phyloP scores from a whole-genome alignment of 2,797 vertebrate species.

The Rhabdophis nuchalis region DNA sequence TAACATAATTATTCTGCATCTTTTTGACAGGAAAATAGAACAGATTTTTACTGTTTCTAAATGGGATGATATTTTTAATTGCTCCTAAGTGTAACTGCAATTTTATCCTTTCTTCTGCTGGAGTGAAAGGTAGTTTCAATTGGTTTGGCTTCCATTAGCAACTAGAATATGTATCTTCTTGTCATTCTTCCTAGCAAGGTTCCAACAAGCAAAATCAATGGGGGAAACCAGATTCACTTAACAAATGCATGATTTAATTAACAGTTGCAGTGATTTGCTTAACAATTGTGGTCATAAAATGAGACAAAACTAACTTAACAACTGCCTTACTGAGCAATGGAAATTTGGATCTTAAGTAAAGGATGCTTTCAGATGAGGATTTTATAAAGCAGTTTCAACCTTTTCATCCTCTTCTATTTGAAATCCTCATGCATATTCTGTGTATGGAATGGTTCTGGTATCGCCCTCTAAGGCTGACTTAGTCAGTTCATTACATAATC shows the following conservation, averaged over 20 bases:
- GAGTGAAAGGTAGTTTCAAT: neutral
- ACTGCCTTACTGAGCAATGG: neutral
- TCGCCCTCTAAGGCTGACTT: neutral
- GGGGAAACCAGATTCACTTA: neutral
- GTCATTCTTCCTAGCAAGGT: neutral
- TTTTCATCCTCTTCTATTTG: neutral
- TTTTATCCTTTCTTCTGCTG: neutral
- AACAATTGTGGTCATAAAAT: neutral
- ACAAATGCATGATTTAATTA: neutral
- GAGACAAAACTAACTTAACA: neutral
- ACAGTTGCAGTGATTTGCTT: neutral
- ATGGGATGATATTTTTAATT: neutral
- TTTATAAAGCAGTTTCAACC: neutral
- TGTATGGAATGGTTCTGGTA: neutral
- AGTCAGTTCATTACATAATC: neutral
- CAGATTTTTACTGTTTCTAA: neutral
- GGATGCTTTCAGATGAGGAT: neutral
- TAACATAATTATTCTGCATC: neutral
- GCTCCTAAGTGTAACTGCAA: neutral
- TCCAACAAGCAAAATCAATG: neutral
- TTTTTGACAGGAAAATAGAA: neutral
- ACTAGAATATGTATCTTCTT: neutral
- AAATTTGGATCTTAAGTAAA: neutral
- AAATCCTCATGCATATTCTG: neutral
- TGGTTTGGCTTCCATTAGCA: neutral